Base-by-base conservation (phyloP, 2,113 vertebrate species). In the Myrmecophaga tridactyla region DNA sequence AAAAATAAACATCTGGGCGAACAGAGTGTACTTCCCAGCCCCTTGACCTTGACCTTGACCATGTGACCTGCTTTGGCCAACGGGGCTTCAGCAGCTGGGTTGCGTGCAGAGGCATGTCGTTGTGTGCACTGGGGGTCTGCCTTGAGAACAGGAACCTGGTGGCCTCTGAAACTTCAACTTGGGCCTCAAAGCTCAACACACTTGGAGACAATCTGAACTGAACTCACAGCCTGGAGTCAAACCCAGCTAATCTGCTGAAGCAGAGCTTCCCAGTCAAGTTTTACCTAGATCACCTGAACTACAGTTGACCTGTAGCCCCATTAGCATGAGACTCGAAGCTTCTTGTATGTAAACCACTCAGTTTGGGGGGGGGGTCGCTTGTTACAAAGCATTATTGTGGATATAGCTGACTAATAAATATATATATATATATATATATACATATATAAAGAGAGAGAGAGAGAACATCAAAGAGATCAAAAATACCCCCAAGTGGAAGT, bases 181-280 rank as follows among this genome's bases (percentile, higher is more conserved):
- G 48, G 69, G 62, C 76, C 39, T 96, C 67, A 88, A 77, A 85
- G 76, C 36, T 21, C 18, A 72, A 39, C 18, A 43, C 1, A 34
- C 67, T 73, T 90, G 82, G 41, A 92, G 78, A 87, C 51, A 85
- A 92, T 39, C 17, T 31, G 72, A 96, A 90, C 53, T 92, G 82
- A 96, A 78, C 10, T 25, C 41, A 51, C 3, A 85, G 15, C 69
- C 60, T 81, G 11, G 39, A 92, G 72, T 76, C 72, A 96, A 94
- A 76, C 15, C 3, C 27, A 56, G 53, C 2, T 78, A 89, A 80
- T 36, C 9, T 69, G 31, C 43, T 43, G 41, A 67, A 62, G 53
- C 53, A 85, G 70, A 89, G 31, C 2, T 89, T 86, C 56, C 11
- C 43, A 65, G 41, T 86, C 34, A 31, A 70, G 25, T 18, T 89